A percentile compares a stretch with the other conserved stretches of the same genome.
Conservation (phyloP, 2,888 invertebrate genomes). For the Megalurothrips usitatus region DNA sequence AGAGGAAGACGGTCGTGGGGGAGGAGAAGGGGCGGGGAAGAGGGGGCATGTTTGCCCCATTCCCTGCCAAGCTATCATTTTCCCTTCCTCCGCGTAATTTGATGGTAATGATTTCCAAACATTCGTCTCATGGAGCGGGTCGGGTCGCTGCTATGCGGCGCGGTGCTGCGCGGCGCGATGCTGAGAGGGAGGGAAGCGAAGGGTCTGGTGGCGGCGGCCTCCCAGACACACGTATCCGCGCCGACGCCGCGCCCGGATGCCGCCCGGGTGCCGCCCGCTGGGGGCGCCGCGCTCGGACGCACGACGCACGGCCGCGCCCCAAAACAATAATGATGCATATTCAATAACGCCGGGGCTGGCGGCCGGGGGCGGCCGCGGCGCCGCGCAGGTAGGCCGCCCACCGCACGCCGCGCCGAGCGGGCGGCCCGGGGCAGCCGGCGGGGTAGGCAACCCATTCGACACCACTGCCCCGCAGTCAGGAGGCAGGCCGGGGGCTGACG, state of each 20-base stretch:
- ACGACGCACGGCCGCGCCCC: not conserved
- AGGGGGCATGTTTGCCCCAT: not conserved
- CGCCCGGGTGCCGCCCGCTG: too few species aligned
- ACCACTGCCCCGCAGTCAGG: too few species aligned
- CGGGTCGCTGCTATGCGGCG: too few species aligned
- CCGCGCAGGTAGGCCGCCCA: not conserved
- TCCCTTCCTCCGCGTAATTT: not conserved
- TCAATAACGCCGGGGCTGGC: not conserved
- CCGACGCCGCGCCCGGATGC: too few species aligned
- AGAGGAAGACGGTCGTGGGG: too few species aligned
- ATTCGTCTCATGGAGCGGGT: not conserved
- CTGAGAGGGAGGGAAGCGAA: too few species aligned
- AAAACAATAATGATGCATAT: conserved; percentile 11
- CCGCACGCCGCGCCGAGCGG: not conserved
- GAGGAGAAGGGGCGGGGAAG: too few species aligned
- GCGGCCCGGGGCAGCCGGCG: not conserved
- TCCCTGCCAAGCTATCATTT: not conserved
- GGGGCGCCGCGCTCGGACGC: not conserved
- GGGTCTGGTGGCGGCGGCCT: too few species aligned
- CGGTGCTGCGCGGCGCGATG: too few species aligned
- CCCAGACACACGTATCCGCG: too few species aligned
- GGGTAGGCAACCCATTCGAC: not conserved
- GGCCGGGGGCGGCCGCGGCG: not conserved
- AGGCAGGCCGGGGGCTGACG: too few species aligned
- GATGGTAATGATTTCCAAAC: conserved; percentile 11